Base-by-base conservation (phyloP, 2,797 vertebrate species). In the Rhadinocentrus ornatus region DNA sequence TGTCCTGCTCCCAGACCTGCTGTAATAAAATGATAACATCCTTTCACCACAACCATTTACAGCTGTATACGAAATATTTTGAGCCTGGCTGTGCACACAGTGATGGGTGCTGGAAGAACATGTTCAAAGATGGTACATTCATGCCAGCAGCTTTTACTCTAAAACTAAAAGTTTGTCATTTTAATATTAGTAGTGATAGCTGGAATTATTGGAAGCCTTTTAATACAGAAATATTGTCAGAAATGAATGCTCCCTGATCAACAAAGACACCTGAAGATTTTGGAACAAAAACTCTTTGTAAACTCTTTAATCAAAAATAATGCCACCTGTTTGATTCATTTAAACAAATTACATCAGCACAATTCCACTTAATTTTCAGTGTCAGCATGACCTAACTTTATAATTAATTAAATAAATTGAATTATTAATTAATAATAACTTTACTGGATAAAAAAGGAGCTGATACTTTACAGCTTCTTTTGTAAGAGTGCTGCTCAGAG, bases 21-120 rank as follows among this genome's bases (percentile, higher is more conserved):
- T 80, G 65, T 68, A 69, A 75, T 76, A 78, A 80, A 78, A 65
- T 66, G 71, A 86, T 85, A 75, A 80, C 62, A 68, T 80, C 50
- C 61, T 69, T 75, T 77, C 72, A 83, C 31, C 75, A 73, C 78
- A 27, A 6, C 35, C 29, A 41, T 71, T 54, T 57, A 69, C 66
- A 68, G 62, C 59, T 71, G 50, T 62, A 73, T 50, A 66, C 12
- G 39, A 41, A 74, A 26, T 39, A 9, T 37, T 54, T 59, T 55
- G 48, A 50, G 50, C 34, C 20, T 54, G 26, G 6, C n/a, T 46
- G 29, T 60, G 65, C 69, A 59, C 18, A 16, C 44, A 63, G 50
- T 52, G 37, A 64, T 31, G 22, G 9, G 53, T 37, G 20, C 39
- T 11, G 32, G 55, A 39, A 27, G 34, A 32, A 61, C 44, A 37